Evolutionary conservation across 2,888 invertebrate genomes (phyloP).

Genomic region (Habrosyne pyritoides): DNA sequence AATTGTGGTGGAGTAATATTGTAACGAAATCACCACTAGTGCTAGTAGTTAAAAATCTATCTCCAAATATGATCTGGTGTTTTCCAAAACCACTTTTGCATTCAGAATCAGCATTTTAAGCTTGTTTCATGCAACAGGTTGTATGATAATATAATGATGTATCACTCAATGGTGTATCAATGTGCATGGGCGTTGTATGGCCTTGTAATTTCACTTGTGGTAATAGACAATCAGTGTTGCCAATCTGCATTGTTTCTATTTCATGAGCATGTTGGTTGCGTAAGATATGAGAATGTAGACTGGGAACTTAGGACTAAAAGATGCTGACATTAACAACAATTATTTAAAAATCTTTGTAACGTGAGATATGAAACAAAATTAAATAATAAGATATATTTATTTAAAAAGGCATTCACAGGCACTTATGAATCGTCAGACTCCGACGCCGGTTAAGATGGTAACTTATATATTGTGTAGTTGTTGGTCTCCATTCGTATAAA

Average conservation of each 20-base stretch:
- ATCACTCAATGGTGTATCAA: background rate
- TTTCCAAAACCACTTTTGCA: too few relatives aligned
- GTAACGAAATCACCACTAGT: too few relatives aligned
- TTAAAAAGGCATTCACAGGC: too few relatives aligned
- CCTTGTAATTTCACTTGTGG: constrained; percentile 48
- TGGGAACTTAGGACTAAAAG: background rate
- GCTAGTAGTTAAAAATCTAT: too few relatives aligned
- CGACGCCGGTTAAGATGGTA: too few relatives aligned
- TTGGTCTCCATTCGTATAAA: too few relatives aligned
- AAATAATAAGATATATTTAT: background rate
- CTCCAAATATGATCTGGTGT: too few relatives aligned
- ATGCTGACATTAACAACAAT: background rate
- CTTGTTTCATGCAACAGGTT: background rate
- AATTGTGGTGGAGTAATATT: too few relatives aligned
- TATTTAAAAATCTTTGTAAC: background rate
- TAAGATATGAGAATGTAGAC: background rate
- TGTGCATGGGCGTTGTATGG: constrained; percentile 24
- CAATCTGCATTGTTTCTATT: constrained; percentile 37
- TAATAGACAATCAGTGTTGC: constrained; percentile 41
- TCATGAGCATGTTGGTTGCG: background rate
- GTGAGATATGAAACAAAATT: too few relatives aligned
- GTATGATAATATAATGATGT: background rate
- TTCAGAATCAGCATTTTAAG: too few relatives aligned
- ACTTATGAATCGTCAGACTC: too few relatives aligned
- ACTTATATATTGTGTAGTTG: too few relatives aligned